These are phyloP conservation scores for Agrochola lychnidis DNA, from an alignment of 2,888 invertebrate genomes.

Conservation along the genomic window DNA sequence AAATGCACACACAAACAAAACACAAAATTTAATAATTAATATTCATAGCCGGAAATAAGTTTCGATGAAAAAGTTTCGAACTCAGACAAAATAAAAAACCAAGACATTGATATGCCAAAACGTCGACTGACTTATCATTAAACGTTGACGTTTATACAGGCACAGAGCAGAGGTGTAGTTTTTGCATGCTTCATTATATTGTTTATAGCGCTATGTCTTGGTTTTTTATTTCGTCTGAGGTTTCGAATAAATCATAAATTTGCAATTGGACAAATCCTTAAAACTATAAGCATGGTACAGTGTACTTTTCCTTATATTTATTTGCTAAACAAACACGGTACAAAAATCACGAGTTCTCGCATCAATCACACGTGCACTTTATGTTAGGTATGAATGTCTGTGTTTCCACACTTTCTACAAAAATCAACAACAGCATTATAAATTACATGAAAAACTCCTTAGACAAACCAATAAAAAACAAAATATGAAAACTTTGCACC, in stretches of 20 bases:
- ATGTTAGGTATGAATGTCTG: not conserved
- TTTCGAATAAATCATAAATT: not conserved
- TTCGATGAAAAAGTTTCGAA: not conserved
- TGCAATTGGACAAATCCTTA: not conserved
- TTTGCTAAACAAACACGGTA: constrained; percentile 1
- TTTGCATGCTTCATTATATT: too few relatives aligned
- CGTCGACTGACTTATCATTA: too few relatives aligned
- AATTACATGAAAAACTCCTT: constrained; percentile 5
- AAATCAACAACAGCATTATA: not conserved
- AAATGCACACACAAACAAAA: too few relatives aligned
- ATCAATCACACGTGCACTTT: constrained; percentile 6
- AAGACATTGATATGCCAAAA: too few relatives aligned
- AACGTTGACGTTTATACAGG: too few relatives aligned
- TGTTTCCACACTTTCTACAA: constrained; percentile 12
- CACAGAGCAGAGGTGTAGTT: too few relatives aligned
- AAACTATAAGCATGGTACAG: not conserved
- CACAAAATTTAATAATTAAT: not conserved
- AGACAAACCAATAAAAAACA: not conserved
- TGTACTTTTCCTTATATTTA: constrained; percentile 2
- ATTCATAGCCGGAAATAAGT: not conserved
- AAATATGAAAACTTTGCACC: not conserved
- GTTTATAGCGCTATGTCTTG: too few relatives aligned
- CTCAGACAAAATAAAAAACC: too few relatives aligned
- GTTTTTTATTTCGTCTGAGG: too few relatives aligned
- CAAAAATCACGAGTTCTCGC: constrained; percentile 5